These are phyloP conservation scores for Myopa testacea DNA, from an alignment of 2,888 invertebrate species.

Conservation along the genomic window DNA sequence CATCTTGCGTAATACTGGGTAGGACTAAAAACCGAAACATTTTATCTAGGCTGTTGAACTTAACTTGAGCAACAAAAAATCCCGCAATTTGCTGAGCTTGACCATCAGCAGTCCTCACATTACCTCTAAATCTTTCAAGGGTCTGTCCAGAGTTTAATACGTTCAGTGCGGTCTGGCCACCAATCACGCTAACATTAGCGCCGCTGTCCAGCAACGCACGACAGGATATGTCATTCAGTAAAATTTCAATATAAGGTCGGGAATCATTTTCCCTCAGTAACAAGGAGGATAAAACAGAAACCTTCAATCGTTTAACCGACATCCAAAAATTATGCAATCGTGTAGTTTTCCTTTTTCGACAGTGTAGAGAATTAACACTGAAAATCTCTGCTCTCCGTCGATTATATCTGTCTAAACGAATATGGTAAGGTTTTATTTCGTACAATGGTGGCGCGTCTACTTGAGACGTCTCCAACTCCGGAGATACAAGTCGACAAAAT, in stretches of 20 bases:
- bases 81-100: neutral
- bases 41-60: too few species aligned
- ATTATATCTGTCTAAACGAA: neutral
- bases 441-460: neutral
- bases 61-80: too few species aligned
- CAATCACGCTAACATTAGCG: too few species aligned
- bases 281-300: neutral
- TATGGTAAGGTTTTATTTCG: neutral
- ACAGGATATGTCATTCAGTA: too few species aligned
- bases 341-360: neutral
- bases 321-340: neutral
- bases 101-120: conserved; percentile 6
- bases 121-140: conserved; percentile 5
- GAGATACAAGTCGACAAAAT: too few species aligned
- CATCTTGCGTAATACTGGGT: too few species aligned
- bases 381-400: neutral
- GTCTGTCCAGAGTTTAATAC: neutral
- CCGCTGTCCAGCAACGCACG: too few species aligned
- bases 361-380: neutral
- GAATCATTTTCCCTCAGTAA: too few species aligned
- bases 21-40: too few species aligned
- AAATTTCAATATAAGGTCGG: too few species aligned
- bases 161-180: too few species aligned
- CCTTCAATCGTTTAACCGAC: neutral
- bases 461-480: too few species aligned